Conservation (phyloP, 1,140 invertebrate species). For the Druon quercuslanigerum region DNA sequence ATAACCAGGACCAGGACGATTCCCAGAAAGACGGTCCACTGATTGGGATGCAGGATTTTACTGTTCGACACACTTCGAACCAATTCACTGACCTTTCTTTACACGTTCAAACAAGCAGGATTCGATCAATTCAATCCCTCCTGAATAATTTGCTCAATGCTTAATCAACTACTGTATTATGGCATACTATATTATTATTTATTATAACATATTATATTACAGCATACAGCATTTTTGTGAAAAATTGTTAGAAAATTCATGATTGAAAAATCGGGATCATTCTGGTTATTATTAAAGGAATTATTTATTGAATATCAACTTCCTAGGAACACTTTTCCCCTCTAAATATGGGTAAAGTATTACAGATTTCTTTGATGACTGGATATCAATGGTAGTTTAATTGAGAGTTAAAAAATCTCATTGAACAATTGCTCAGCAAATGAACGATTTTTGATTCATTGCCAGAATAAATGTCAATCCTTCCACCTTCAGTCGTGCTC, state of each 20-base stretch:
- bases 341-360: no score
- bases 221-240: no score
- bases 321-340: no score
- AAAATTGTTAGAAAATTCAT: no score
- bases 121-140: background rate
- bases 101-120: background rate
- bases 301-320: no score
- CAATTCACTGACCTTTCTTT: slow-evolving; percentile 15
- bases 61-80: slow-evolving; percentile 21
- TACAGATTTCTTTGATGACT: no score
- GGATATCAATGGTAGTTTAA: background rate
- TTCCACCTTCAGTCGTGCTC: slow-evolving; percentile 40
- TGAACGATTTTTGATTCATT: slow-evolving; percentile 33
- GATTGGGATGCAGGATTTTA: slow-evolving; percentile 23
- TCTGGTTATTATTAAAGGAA: no score
- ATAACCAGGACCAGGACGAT: background rate
- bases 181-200: no score
- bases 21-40: slow-evolving; percentile 7
- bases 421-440: slow-evolving; percentile 16
- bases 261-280: no score
- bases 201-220: no score
- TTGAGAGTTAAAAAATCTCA: background rate
- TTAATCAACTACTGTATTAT: no score
- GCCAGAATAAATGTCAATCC: slow-evolving; percentile 48
- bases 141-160: background rate